phyloP scores from a whole-genome alignment of 2,797 vertebrate species.

The Phrynocephalus vlangalii region DNA sequence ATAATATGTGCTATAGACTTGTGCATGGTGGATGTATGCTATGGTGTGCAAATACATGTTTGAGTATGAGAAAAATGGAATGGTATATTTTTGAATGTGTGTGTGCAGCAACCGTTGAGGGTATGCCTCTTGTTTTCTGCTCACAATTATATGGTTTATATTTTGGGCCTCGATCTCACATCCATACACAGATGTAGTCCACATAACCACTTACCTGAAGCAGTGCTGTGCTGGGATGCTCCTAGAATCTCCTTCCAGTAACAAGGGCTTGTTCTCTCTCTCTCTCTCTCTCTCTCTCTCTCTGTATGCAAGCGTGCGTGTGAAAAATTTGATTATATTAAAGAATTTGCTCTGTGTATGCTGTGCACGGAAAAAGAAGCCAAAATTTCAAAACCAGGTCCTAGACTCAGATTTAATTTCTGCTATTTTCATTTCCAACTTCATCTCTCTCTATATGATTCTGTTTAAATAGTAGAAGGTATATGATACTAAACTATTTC shows the following conservation, averaged over 20 bases:
- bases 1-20: not conserved
- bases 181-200: not conserved
- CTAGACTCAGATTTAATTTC: not conserved
- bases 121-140: not conserved
- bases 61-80: not conserved
- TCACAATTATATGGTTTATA: not conserved
- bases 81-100: constrained; percentile 3
- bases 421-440: not conserved
- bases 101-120: not conserved
- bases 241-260: not conserved
- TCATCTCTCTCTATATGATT: not conserved
- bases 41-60: not conserved
- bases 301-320: no score
- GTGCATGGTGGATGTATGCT: not conserved
- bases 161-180: not conserved
- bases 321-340: not conserved
- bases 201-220: not conserved
- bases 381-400: not conserved
- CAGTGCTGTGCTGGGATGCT: not conserved
- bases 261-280: not conserved
- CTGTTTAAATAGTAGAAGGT: not conserved
- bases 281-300: no score
- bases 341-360: not conserved
- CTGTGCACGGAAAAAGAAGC: not conserved
- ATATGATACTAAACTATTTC: not conserved